These are phyloP conservation scores for Nerophis lumbriciformis DNA, from an alignment of 2,113 vertebrate species.

Conservation along the genomic window DNA sequence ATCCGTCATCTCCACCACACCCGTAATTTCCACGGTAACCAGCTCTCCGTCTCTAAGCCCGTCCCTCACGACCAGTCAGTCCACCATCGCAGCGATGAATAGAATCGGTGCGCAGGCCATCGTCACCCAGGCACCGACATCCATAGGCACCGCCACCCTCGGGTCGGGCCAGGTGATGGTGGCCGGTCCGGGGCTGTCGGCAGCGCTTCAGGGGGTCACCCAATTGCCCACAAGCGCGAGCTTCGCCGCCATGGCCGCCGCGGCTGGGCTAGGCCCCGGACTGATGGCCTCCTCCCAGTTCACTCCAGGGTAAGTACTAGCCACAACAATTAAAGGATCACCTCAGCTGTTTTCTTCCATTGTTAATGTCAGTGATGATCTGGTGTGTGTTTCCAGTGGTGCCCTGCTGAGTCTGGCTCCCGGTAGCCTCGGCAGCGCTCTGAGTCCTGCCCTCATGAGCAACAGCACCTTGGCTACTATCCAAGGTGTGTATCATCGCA, in stretches of 20 bases:
- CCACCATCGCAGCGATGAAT: conserved; percentile 66
- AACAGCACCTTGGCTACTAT: conserved; percentile 98
- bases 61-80: conserved; percentile 74
- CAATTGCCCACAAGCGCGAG: conserved; percentile 89
- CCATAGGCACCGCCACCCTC: conserved; percentile 74
- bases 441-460: conserved; percentile 94
- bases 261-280: conserved; percentile 90
- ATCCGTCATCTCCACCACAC: conserved; percentile 89
- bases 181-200: conserved; percentile 81
- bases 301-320: conserved; percentile 81
- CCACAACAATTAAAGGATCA: not conserved
- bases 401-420: conserved; percentile 93
- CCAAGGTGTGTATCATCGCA: conserved; percentile 77
- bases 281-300: conserved; percentile 96
- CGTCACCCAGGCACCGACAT: conserved; percentile 81
- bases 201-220: conserved; percentile 82
- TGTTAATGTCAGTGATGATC: not conserved
- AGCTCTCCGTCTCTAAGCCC: conserved; percentile 87
- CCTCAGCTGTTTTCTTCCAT: not conserved
- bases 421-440: conserved; percentile 83
- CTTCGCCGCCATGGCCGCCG: conserved; percentile 95
- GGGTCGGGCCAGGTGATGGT: conserved; percentile 92
- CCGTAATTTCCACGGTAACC: conserved; percentile 77
- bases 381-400: conserved; percentile 73
- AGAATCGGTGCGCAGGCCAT: conserved; percentile 71